phyloP scores from a whole-genome alignment of 2,888 invertebrate species.

The Arctia plantaginis region DNA sequence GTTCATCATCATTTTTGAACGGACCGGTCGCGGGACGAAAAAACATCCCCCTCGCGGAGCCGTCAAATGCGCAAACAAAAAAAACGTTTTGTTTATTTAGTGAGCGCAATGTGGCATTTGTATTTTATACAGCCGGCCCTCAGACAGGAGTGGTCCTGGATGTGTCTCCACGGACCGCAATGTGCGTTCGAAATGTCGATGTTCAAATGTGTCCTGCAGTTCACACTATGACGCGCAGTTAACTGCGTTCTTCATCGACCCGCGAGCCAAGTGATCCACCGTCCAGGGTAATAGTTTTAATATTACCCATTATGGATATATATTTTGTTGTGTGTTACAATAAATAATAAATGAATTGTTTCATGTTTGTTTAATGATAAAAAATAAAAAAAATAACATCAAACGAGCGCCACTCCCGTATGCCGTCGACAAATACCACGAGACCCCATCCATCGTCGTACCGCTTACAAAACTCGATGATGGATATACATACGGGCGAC shows the following conservation, averaged over 20 bases:
- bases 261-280: slow-evolving; percentile 70
- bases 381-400: too few relatives aligned
- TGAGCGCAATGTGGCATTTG: slow-evolving; percentile 47
- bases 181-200: slow-evolving; percentile 88
- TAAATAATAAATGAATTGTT: too few relatives aligned
- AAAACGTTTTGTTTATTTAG: too few relatives aligned
- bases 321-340: too few relatives aligned
- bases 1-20: slow-evolving; percentile 48
- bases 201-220: slow-evolving; percentile 80
- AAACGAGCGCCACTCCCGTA: too few relatives aligned
- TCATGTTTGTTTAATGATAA: too few relatives aligned
- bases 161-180: slow-evolving; percentile 81
- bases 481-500: too few relatives aligned
- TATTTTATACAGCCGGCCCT: slow-evolving; percentile 70
- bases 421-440: too few relatives aligned
- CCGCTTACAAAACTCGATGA: too few relatives aligned
- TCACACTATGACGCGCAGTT: slow-evolving; percentile 79
- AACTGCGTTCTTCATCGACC: slow-evolving; percentile 86
- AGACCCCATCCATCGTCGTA: too few relatives aligned
- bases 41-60: slow-evolving; percentile 38
- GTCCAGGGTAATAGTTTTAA: slow-evolving; percentile 72
- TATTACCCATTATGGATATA: too few relatives aligned
- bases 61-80: slow-evolving; percentile 47
- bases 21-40: slow-evolving; percentile 26
- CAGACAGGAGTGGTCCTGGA: slow-evolving; percentile 76